phyloP scores from a whole-genome alignment of 1,140 invertebrate species.

The Nasonia longicornis region DNA sequence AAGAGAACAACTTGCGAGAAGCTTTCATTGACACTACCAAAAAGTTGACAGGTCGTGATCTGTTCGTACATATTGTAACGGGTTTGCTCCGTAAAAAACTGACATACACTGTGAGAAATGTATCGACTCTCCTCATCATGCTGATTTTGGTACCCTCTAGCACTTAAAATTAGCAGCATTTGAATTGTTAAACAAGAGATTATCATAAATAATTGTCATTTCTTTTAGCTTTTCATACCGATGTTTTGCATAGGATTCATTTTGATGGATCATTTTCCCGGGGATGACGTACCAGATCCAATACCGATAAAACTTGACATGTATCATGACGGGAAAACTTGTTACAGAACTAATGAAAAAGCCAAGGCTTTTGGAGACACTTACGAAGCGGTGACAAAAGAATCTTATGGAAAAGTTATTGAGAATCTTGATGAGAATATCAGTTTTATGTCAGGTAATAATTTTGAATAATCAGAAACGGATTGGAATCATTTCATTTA shows the following conservation, averaged over 20 bases:
- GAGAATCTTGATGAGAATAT: too few relatives aligned
- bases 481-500: too few relatives aligned
- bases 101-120: constrained; percentile 58
- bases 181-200: too few relatives aligned
- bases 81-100: constrained; percentile 61
- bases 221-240: neutral
- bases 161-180: too few relatives aligned
- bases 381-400: neutral
- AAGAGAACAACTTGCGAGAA: constrained; percentile 52
- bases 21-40: constrained; percentile 43
- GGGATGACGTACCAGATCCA: neutral
- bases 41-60: constrained; percentile 53
- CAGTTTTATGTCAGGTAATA: too few relatives aligned
- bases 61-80: constrained; percentile 53
- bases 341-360: neutral
- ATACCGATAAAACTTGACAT: neutral
- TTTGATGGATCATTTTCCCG: neutral
- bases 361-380: neutral
- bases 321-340: neutral
- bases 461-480: too few relatives aligned
- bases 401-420: too few relatives aligned
- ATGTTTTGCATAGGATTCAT: neutral
- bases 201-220: too few relatives aligned
- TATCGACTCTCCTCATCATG: constrained; percentile 49
- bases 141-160: constrained; percentile 38